phyloP scores from a whole-genome alignment of 2,113 vertebrate species.

The Sinocyclocheilus maitianheensis region DNA sequence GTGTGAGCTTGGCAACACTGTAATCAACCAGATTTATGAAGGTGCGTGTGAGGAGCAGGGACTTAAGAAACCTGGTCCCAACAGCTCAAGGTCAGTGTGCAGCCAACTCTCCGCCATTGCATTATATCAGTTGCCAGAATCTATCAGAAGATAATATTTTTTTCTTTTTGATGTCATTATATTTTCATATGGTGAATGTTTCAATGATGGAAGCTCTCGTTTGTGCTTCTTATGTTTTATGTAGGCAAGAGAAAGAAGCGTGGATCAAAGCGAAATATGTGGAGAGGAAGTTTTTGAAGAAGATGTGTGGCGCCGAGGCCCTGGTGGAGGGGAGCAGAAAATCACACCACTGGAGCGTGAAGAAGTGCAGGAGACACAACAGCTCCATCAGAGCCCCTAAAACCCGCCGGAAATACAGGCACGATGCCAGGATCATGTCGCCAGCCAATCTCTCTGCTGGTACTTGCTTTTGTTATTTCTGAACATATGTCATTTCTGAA shows the following conservation, averaged over 20 bases:
- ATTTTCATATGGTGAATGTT: neutral
- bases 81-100: slow-evolving; percentile 73
- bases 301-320: slow-evolving; percentile 72
- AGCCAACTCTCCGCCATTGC: slow-evolving; percentile 67
- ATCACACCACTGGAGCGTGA: slow-evolving; percentile 82
- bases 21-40: slow-evolving; percentile 97
- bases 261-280: slow-evolving; percentile 98
- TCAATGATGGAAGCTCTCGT: neutral
- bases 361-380: slow-evolving; percentile 83
- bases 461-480: slow-evolving; percentile 54
- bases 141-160: neutral
- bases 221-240: slow-evolving; percentile 9
- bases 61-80: slow-evolving; percentile 83
- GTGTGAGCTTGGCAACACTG: slow-evolving; percentile 95
- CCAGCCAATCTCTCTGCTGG: slow-evolving; percentile 84
- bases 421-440: slow-evolving; percentile 75
- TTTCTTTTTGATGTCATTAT: neutral
- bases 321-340: slow-evolving; percentile 76
- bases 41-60: slow-evolving; percentile 83
- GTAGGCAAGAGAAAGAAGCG: slow-evolving; percentile 91
- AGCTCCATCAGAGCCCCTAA: slow-evolving; percentile 77
- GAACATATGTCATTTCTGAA: neutral
- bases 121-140: neutral
- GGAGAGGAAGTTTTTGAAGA: slow-evolving; percentile 86
- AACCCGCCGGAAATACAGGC: slow-evolving; percentile 80